Percentiles rank a stretch among this genome's conserved stretches.
Conservation (phyloP, 1,140 invertebrate species). For the Brevipalpus yothersi region DNA sequence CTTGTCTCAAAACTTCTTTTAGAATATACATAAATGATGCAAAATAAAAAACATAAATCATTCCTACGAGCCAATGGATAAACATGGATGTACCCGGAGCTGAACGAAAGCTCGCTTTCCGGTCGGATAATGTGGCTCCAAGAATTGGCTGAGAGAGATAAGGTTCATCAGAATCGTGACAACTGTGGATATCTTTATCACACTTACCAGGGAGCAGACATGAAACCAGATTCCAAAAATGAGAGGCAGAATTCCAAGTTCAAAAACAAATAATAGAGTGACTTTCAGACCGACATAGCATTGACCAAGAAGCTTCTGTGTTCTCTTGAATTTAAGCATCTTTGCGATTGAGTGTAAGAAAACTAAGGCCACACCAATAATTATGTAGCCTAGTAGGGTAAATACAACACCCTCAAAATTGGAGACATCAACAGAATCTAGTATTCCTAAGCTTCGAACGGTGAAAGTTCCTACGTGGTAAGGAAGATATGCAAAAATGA, state of each 20-base stretch:
- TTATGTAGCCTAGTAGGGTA: slow-evolving; percentile 72
- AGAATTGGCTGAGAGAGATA: slow-evolving; percentile 40
- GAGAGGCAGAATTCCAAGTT: slow-evolving; percentile 85
- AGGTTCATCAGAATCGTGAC: neutral
- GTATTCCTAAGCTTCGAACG: slow-evolving; percentile 43
- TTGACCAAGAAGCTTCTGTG: slow-evolving; percentile 61
- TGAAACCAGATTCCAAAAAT: slow-evolving; percentile 98
- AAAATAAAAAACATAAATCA: slow-evolving; percentile 98
- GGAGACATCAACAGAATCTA: slow-evolving; percentile 34
- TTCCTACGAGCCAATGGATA: slow-evolving; percentile 95
- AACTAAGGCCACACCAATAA: slow-evolving; percentile 59
- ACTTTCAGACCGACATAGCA: slow-evolving; percentile 93
- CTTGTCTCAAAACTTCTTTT: slow-evolving; percentile 75
- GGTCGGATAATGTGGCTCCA: slow-evolving; percentile 49
- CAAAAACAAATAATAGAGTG: slow-evolving; percentile 63
- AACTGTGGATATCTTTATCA: neutral
- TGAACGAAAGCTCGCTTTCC: slow-evolving; percentile 62
- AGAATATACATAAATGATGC: slow-evolving; percentile 84
- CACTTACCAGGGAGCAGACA: slow-evolving; percentile 58
- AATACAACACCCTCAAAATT: slow-evolving; percentile 83
- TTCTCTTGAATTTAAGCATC: slow-evolving; percentile 41
- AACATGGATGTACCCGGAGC: slow-evolving; percentile 87
- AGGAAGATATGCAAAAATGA: slow-evolving; percentile 72
- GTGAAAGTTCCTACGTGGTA: slow-evolving; percentile 79
- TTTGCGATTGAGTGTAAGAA: slow-evolving; percentile 43